These are phyloP conservation scores for Gobiocypris rarus DNA, from an alignment of 2,113 vertebrate genomes.

Conservation along the genomic window DNA sequence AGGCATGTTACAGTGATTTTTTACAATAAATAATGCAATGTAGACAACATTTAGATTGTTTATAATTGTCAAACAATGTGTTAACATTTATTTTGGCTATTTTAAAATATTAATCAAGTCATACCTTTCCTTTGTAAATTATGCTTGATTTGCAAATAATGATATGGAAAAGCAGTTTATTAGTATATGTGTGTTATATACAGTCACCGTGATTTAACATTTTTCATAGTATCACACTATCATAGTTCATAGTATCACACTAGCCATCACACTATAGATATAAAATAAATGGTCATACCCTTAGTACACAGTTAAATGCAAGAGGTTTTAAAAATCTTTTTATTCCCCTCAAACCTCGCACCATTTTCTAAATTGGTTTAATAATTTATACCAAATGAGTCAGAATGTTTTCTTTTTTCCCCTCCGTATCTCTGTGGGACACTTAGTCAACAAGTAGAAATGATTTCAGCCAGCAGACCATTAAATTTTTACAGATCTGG, in stretches of 20 bases:
- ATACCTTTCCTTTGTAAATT: neutral
- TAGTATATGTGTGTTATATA: neutral
- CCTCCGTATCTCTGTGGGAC: neutral
- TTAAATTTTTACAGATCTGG: slow-evolving; percentile 9
- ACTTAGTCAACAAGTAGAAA: slow-evolving; percentile 23
- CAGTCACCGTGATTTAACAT: neutral
- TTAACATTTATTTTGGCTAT: no score
- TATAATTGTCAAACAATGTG: no score
- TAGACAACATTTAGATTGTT: neutral
- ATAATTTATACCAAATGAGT: slow-evolving; percentile 12
- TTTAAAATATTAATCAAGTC: neutral
- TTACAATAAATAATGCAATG: neutral
- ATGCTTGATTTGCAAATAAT: neutral
- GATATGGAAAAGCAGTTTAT: neutral
- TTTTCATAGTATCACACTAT: no score
- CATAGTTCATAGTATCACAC: no score
- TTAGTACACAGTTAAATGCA: neutral
- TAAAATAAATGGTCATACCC: neutral
- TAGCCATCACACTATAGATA: neutral
- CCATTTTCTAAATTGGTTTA: slow-evolving; percentile 22
- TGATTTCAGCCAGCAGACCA: slow-evolving; percentile 18
- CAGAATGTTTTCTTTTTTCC: neutral
- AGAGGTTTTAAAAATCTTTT: neutral
- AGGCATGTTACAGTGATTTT: neutral
- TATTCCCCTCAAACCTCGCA: neutral